These are phyloP conservation scores for Pelvicachromis taeniatus DNA, from an alignment of 2,113 vertebrate genomes.

Conservation along the genomic window DNA sequence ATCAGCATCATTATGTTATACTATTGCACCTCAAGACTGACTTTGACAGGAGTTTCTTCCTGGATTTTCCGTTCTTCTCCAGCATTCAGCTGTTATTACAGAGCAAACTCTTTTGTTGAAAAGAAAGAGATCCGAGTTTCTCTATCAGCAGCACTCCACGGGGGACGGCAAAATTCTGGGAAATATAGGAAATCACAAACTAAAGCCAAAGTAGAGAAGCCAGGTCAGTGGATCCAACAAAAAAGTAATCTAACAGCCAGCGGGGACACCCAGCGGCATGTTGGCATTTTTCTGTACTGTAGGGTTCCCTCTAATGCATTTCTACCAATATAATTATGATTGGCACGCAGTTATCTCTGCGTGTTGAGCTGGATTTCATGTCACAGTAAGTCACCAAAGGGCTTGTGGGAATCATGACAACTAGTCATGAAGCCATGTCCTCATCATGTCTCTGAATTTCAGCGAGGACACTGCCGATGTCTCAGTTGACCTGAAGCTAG, in stretches of 20 bases:
- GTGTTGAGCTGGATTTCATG: conserved; percentile 23
- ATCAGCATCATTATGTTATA: neutral
- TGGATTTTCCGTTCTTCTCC: neutral
- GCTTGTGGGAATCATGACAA: conserved; percentile 21
- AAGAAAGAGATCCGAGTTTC: neutral
- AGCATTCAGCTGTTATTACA: neutral
- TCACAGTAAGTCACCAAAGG: conserved; percentile 16
- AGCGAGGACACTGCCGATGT: conserved; percentile 25
- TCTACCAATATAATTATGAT: conserved; percentile 46
- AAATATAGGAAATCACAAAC: conserved; percentile 28
- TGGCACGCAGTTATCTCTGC: conserved; percentile 28
- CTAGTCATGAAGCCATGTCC: conserved; percentile 32
- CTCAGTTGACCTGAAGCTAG: conserved; percentile 33
- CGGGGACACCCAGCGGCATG: conserved; percentile 20
- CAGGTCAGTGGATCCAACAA: conserved; percentile 21
- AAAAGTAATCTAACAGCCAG: conserved; percentile 39
- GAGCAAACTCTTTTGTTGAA: neutral
- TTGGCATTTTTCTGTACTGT: conserved; percentile 20
- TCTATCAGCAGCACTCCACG: conserved; percentile 1
- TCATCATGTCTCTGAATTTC: conserved; percentile 48
- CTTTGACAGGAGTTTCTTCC: neutral
- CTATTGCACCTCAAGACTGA: neutral
- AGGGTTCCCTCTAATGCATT: conserved; percentile 35
- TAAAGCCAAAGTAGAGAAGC: neutral
- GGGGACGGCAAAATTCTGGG: neutral